Evolutionary conservation across 1,140 invertebrate genomes (phyloP).

Genomic region (Drosophila prosaltans): DNA sequence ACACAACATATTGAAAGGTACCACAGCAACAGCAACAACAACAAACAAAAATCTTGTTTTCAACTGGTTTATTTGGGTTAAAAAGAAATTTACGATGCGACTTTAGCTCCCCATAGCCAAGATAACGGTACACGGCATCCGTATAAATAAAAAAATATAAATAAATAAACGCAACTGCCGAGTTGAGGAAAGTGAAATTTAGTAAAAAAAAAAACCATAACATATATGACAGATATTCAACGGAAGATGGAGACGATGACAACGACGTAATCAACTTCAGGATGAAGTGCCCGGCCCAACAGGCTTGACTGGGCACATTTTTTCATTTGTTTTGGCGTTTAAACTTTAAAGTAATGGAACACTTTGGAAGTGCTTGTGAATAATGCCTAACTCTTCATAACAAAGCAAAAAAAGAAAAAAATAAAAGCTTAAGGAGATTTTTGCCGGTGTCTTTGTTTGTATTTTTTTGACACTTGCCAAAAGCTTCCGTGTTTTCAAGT

Average conservation of each 20-base stretch:
- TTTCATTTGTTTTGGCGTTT: not conserved
- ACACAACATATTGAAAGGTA: constrained; percentile 33
- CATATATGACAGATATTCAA: constrained; percentile 37
- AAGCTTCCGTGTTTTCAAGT: constrained; percentile 48
- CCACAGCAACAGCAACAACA: constrained; percentile 3
- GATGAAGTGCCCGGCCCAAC: constrained; percentile 68
- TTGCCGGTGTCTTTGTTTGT: constrained; percentile 37
- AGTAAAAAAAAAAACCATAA: constrained; percentile 16
- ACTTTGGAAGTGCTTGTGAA: constrained; percentile 33
- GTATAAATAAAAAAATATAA: constrained; percentile 38
- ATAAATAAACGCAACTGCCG: constrained; percentile 26
- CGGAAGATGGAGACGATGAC: constrained; percentile 21
- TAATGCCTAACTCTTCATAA: constrained; percentile 64
- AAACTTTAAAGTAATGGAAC: not conserved
- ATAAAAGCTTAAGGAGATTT: constrained; percentile 36
- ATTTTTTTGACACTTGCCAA: constrained; percentile 35
- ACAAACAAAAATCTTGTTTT: constrained; percentile 49
- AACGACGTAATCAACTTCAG: constrained; percentile 78
- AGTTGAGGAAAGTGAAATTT: constrained; percentile 73
- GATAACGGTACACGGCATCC: constrained; percentile 64
- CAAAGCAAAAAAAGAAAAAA: no score
- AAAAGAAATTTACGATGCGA: constrained; percentile 72
- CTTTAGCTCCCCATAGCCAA: constrained; percentile 26
- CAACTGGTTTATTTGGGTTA: constrained; percentile 77
- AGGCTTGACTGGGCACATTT: constrained; percentile 65